Evolutionary conservation across 2,113 vertebrate species (phyloP), one percentile per base, ranked within the genome.

Genomic region (Phalacrocorax carbo): DNA sequence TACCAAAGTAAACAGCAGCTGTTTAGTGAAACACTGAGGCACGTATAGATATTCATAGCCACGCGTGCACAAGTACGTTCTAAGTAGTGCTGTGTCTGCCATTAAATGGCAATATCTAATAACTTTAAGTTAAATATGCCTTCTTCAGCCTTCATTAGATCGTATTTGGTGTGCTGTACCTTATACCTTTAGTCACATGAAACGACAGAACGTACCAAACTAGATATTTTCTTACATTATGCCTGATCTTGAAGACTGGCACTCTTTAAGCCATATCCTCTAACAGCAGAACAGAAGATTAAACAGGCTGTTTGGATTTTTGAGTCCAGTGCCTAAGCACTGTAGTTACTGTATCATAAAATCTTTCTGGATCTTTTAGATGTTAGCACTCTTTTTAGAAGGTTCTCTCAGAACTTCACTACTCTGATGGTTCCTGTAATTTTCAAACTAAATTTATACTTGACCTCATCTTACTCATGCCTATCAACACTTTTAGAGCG

Each of bases 251-350:
- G 42, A 82, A 34, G 49, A 60, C 48, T 3, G 10, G 4, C 27
- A 13, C 29, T 72, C 30, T 32, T 44, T 38, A 27, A 68, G 19
- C 0, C 0, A 7, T 19, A 32, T 5, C 17, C 17, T 38, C 1
- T 9, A 60, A 64, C 20, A 89, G 34, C 21, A 66, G 34, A 68
- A 65, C 5, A 49, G 23, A 46, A 79, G 9, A 61, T 51, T 34
- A 34, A 70, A 60, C 6, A 25, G 34, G 19, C 19, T 62, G 14
- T 51, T 62, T 70, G 46, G 32, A 54, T 60, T 29, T 80, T 27
- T 64, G 13, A 88, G 22, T 20, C 29, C 57, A 60, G 34, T 21
- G 30, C 40, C 34, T 72, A 72, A 62, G 46, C 29, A 69, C 36
- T 25, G 42, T 42, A 62, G 23, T 16, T 49, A 27, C 25, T 19